phyloP scores from a whole-genome alignment of 1,140 invertebrate species.

The Pseudomyrmex gracilis region DNA sequence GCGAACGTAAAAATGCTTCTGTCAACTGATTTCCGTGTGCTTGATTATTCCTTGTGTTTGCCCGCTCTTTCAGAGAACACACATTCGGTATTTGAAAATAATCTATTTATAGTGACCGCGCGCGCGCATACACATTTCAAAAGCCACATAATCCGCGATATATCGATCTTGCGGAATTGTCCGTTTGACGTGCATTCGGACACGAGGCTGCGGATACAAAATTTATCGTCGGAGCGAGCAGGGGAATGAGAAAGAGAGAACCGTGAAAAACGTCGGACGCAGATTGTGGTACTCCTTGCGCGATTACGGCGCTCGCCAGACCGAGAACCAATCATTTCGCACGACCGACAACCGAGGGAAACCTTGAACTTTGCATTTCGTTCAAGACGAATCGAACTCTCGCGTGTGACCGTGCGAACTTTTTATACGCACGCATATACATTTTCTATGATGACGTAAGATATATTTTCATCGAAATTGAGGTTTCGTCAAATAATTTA shows the following conservation, averaged over 20 bases:
- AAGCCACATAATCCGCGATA: not conserved
- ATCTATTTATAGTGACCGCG: slow-evolving; percentile 40
- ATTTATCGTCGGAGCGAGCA: slow-evolving; percentile 18
- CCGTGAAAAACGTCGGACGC: slow-evolving; percentile 46
- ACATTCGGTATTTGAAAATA: slow-evolving; percentile 33
- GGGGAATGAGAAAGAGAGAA: not conserved
- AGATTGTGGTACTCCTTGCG: not conserved
- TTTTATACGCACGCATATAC: slow-evolving; percentile 8
- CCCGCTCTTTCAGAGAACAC: not conserved
- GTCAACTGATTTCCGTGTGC: not conserved
- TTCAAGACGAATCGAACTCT: slow-evolving; percentile 52
- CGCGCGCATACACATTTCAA: no score
- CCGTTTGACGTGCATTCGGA: not conserved
- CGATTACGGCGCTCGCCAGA: slow-evolving; percentile 63
- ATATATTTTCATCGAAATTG: slow-evolving; percentile 13
- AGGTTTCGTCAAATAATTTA: not conserved
- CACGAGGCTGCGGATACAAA: slow-evolving; percentile 30
- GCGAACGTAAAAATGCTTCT: not conserved
- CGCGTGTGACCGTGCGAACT: slow-evolving; percentile 8
- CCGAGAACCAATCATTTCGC: slow-evolving; percentile 71
- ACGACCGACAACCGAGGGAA: slow-evolving; percentile 61
- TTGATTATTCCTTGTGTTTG: not conserved
- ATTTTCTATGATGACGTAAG: no score
- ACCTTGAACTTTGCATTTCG: slow-evolving; percentile 69
- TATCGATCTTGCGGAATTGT: slow-evolving; percentile 12